A percentile compares a stretch with the other conserved stretches of the same genome.
These are phyloP conservation scores for Rallus crepitans DNA, from an alignment of 2,797 vertebrate species.

Conservation along the genomic window DNA sequence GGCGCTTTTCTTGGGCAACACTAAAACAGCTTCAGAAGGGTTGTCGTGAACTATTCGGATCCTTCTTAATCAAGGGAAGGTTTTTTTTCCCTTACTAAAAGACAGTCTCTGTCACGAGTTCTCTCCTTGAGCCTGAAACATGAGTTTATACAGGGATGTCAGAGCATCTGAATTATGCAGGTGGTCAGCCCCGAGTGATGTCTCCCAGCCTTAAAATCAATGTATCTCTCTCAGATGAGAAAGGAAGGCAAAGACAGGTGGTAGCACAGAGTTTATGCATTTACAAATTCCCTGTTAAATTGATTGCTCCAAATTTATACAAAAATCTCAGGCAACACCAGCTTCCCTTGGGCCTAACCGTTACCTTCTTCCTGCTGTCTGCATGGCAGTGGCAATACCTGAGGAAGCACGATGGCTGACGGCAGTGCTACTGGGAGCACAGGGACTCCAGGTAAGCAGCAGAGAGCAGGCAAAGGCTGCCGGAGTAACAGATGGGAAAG, in stretches of 20 bases:
- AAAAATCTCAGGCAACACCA: background rate
- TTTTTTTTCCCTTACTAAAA: background rate
- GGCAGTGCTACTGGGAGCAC: background rate
- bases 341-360: background rate
- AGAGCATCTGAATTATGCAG: conserved; percentile 16
- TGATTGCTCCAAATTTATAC: background rate
- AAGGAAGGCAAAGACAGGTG: background rate
- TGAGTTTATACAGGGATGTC: background rate
- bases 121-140: background rate
- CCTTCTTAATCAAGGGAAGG: background rate
- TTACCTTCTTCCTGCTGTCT: background rate
- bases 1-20: background rate
- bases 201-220: conserved; percentile 17
- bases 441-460: background rate
- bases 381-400: background rate
- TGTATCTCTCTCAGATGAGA: background rate
- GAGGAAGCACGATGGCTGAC: background rate
- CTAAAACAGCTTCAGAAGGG: background rate
- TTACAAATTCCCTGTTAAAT: background rate
- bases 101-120: background rate
- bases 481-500: background rate
- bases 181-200: background rate
- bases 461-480: background rate
- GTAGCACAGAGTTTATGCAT: background rate
- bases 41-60: background rate